phyloP scores from a whole-genome alignment of 2,113 vertebrate species.

The Etia nguti region DNA sequence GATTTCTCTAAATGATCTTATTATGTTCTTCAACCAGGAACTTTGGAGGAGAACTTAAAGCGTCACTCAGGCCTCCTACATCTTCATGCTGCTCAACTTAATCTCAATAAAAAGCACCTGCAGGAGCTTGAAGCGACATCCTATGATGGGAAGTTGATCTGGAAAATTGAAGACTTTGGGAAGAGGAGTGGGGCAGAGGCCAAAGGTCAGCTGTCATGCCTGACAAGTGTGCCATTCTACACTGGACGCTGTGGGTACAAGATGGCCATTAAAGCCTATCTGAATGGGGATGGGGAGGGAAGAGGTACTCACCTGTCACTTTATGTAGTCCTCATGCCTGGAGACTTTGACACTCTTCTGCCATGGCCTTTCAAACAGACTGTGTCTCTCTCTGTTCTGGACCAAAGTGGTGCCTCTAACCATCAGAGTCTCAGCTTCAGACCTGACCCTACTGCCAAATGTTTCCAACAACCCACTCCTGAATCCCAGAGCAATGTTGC shows the following conservation, averaged over 20 bases:
- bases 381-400: constrained; percentile 59
- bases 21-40: not conserved
- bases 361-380: constrained; percentile 90
- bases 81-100: constrained; percentile 22
- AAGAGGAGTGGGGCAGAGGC: constrained; percentile 74
- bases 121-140: constrained; percentile 79
- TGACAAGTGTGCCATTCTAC: constrained; percentile 85
- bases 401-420: constrained; percentile 22
- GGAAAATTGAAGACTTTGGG: constrained; percentile 85
- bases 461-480: not conserved
- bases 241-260: constrained; percentile 87
- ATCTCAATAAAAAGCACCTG: constrained; percentile 4
- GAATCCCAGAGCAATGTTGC: constrained; percentile 10
- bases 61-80: constrained; percentile 20
- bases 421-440: constrained; percentile 36
- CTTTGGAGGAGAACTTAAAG: constrained; percentile 23
- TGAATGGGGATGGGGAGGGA: constrained; percentile 84
- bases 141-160: constrained; percentile 86
- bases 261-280: constrained; percentile 79
- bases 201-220: constrained; percentile 70
- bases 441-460: constrained; percentile 7
- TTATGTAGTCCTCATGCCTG: constrained; percentile 88
- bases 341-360: constrained; percentile 86
- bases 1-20: not conserved
- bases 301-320: constrained; percentile 84